A percentile compares a stretch with the other conserved stretches of the same genome.
phyloP scores from a whole-genome alignment of 2,797 vertebrate species.

The Melopsittacus undulatus region DNA sequence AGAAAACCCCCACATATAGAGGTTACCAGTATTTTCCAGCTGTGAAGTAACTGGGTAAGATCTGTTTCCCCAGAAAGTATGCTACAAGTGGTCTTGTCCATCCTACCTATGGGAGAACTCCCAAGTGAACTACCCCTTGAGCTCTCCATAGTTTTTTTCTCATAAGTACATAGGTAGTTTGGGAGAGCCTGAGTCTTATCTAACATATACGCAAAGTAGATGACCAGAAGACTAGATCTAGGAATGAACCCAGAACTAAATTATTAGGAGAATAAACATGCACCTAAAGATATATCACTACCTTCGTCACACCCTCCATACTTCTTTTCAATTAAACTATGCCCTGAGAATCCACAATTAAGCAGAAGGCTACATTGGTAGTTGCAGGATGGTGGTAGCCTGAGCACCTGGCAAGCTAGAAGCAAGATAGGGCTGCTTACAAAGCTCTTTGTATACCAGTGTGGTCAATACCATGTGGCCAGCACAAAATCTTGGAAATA shows the following conservation, averaged over 20 bases:
- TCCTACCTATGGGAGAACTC: not conserved
- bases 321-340: not conserved
- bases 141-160: not conserved
- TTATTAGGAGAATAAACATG: not conserved
- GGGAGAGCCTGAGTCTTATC: not conserved
- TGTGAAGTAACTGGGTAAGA: not conserved
- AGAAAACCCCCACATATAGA: not conserved
- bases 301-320: not conserved
- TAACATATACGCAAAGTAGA: not conserved
- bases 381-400: not conserved
- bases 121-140: accelerated
- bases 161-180: not conserved
- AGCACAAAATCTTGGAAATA: slow-evolving; percentile 11
- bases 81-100: not conserved
- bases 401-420: not conserved
- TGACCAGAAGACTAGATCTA: not conserved
- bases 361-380: not conserved
- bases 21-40: not conserved
- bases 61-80: not conserved
- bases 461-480: not conserved
- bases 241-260: not conserved
- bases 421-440: not conserved
- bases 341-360: not conserved
- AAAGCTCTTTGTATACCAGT: not conserved
- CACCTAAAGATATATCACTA: not conserved